phyloP scores from a whole-genome alignment of 1,140 invertebrate species.

The Penaeus vannamei region DNA sequence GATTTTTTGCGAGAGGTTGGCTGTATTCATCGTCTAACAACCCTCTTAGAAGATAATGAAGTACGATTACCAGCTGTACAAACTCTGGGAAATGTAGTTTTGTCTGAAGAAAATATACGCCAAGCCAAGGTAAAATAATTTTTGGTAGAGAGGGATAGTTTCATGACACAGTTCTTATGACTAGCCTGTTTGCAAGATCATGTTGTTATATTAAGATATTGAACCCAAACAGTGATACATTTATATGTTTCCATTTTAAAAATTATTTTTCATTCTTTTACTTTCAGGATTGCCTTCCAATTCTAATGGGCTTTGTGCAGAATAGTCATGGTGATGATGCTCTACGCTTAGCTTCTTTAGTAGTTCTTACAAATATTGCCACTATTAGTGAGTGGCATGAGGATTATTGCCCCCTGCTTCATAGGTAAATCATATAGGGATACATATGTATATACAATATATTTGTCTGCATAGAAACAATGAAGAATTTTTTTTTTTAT shows the following conservation, averaged over 20 bases:
- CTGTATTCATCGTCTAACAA: conserved; percentile 73
- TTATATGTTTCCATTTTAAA: neutral
- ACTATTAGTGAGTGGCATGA: conserved; percentile 73
- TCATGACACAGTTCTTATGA: neutral
- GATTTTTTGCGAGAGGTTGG: conserved; percentile 76
- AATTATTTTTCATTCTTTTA: conserved; percentile 28
- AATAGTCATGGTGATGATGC: conserved; percentile 69
- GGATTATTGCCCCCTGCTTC: conserved; percentile 72
- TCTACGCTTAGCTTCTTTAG: conserved; percentile 70
- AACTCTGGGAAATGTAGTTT: conserved; percentile 75
- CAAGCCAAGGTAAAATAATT: conserved; percentile 73
- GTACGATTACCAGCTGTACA: conserved; percentile 73
- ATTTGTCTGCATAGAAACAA: neutral
- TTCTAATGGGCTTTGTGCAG: conserved; percentile 72
- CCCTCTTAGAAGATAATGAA: conserved; percentile 72
- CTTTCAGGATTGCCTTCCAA: conserved; percentile 72
- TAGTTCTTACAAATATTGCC: conserved; percentile 74
- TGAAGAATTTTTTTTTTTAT: neutral
- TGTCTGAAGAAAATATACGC: conserved; percentile 75
- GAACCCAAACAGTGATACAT: neutral
- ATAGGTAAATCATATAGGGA: conserved; percentile 63
- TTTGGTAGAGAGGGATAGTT: neutral
- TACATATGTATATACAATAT: neutral
- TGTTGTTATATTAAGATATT: neutral
- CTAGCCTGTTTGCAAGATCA: neutral